Evolutionary conservation across 2,113 vertebrate genomes (phyloP).

Genomic region (Pteronura brasiliensis): DNA sequence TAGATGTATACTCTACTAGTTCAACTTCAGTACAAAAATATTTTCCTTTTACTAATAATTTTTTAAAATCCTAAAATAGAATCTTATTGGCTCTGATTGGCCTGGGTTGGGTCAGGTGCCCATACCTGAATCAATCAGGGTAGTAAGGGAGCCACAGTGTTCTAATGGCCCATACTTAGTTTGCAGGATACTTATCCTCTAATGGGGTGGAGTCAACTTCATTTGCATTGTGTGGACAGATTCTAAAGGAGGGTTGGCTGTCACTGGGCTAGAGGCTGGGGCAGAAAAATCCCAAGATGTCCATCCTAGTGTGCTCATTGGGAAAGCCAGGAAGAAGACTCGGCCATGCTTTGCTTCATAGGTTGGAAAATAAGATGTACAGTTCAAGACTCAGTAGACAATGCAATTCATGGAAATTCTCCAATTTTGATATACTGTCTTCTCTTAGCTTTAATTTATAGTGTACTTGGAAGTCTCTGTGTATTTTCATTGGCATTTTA

Average conservation of each 20-base stretch:
- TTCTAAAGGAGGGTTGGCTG: background rate
- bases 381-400: background rate
- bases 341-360: background rate
- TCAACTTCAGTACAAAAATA: background rate
- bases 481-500: background rate
- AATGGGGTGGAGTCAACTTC: background rate
- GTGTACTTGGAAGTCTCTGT: background rate
- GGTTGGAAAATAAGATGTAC: background rate
- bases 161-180: background rate
- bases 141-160: background rate
- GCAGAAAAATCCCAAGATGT: background rate
- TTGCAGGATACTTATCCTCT: background rate
- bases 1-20: background rate
- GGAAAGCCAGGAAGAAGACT: background rate
- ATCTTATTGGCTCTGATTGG: background rate
- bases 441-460: background rate
- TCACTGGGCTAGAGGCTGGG: too few species aligned
- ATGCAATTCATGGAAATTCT: background rate
- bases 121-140: background rate
- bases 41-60: background rate
- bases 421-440: background rate
- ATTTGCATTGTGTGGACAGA: background rate
- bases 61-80: background rate
- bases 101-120: background rate
- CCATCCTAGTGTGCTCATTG: background rate